Percentiles rank a stretch among this genome's conserved stretches.
Conservation (phyloP, 2,113 vertebrate species). For the Vicugna pacos region DNA sequence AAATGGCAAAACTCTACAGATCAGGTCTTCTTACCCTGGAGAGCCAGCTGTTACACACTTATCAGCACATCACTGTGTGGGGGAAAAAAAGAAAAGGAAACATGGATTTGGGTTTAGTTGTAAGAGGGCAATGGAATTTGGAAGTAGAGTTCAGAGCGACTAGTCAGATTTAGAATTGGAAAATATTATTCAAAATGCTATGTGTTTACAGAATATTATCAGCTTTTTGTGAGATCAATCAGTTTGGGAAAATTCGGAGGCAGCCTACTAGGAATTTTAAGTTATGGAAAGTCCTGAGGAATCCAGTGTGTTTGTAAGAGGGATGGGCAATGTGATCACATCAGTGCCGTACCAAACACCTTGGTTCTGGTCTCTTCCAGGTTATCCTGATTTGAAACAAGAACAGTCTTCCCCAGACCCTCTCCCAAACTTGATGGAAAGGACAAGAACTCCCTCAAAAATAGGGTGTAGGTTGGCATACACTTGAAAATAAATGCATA, state of each 20-base stretch:
- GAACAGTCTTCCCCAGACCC: background rate
- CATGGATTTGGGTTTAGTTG: background rate
- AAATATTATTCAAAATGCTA: conserved; percentile 6
- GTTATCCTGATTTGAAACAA: conserved; percentile 23
- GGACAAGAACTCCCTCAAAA: background rate
- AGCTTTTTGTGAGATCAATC: background rate
- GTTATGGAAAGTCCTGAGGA: background rate
- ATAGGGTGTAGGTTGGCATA: background rate
- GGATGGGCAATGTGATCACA: background rate
- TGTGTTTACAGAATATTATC: conserved; percentile 33
- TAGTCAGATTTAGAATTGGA: background rate
- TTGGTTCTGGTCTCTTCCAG: background rate
- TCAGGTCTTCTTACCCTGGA: background rate
- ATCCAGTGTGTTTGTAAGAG: background rate
- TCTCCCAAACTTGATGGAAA: background rate
- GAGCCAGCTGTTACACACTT: background rate
- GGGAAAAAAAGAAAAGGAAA: background rate
- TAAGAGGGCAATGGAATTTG: conserved; percentile 18
- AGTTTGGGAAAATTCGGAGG: conserved; percentile 1
- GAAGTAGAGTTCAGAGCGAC: conserved; percentile 15
- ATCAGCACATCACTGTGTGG: background rate
- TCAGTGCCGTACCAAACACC: background rate
- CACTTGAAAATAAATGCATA: background rate
- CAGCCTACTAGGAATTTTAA: background rate
- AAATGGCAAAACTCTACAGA: background rate